These are phyloP conservation scores for Nipponacmea schrenckii DNA, from an alignment of 2,888 invertebrate species.

Conservation along the genomic window DNA sequence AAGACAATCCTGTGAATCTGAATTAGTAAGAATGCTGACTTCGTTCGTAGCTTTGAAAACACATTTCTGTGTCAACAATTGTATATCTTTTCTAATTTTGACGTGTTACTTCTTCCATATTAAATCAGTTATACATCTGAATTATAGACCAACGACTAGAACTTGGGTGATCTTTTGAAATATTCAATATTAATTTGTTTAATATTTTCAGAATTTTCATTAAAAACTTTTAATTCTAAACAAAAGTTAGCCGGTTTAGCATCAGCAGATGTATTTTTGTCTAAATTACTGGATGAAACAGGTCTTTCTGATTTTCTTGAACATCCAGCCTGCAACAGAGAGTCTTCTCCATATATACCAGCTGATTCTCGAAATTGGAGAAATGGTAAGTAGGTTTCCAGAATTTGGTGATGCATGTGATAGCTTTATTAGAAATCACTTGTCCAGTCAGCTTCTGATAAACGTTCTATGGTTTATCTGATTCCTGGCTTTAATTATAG, in stretches of 20 bases:
- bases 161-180: too few species aligned
- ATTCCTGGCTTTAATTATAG: too few species aligned
- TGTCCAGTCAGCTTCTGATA: too few species aligned
- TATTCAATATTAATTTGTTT: neutral
- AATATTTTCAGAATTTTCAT: constrained; percentile 11
- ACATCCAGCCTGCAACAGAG: constrained; percentile 10
- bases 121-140: too few species aligned
- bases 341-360: neutral
- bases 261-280: constrained; percentile 1
- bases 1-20: too few species aligned
- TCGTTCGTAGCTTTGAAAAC: too few species aligned
- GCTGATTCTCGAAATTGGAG: neutral
- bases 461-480: too few species aligned
- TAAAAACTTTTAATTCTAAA: neutral
- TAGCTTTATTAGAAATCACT: too few species aligned
- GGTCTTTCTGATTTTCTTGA: neutral
- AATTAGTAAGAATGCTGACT: neutral
- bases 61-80: too few species aligned
- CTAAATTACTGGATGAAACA: constrained; percentile 6
- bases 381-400: constrained; percentile 6
- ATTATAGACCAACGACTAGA: neutral
- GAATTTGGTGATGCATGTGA: neutral
- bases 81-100: too few species aligned
- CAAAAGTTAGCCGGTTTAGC: neutral
- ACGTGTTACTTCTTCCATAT: too few species aligned